These are phyloP conservation scores for Ooceraea biroi DNA, from an alignment of 1,140 invertebrate genomes.

Conservation along the genomic window DNA sequence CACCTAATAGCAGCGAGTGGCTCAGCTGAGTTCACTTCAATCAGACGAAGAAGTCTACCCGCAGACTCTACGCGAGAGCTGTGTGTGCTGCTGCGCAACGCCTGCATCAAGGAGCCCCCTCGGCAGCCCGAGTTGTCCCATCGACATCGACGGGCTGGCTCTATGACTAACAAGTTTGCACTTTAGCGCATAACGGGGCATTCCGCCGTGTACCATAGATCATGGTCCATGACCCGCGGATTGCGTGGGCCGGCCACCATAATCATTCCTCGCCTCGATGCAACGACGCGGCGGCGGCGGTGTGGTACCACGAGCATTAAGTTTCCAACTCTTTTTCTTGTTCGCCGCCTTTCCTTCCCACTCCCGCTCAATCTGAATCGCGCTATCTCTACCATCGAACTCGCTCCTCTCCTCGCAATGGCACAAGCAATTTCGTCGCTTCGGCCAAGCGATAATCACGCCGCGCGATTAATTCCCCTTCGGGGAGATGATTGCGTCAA, in stretches of 20 bases:
- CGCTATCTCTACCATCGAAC: conserved; percentile 31
- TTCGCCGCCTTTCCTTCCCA: conserved; percentile 32
- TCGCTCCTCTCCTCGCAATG: background rate
- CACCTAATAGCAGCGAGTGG: background rate
- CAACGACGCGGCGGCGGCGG: conserved; percentile 64
- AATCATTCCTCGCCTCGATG: conserved; percentile 77
- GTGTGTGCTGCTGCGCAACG: conserved; percentile 46
- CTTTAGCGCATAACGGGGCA: conserved; percentile 85
- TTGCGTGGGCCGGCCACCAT: conserved; percentile 82
- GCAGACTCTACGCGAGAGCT: conserved; percentile 47
- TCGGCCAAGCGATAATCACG: conserved; percentile 66
- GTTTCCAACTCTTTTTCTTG: conserved; percentile 75
- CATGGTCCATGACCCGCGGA: conserved; percentile 82
- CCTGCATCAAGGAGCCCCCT: conserved; percentile 54
- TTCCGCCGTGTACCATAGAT: conserved; percentile 82
- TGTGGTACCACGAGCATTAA: conserved; percentile 75
- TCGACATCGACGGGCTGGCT: conserved; percentile 75
- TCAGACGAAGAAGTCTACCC: conserved; percentile 5
- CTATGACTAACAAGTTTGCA: conserved; percentile 86
- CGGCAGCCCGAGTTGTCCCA: conserved; percentile 70
- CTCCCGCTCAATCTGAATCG: conserved; percentile 29
- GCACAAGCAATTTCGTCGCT: conserved; percentile 52
- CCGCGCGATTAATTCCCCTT: conserved; percentile 47
- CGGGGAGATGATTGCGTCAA: background rate
- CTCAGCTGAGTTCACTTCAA: conserved; percentile 5